Conservation (phyloP, 2,113 vertebrate genomes). For the Carassius auratus region DNA sequence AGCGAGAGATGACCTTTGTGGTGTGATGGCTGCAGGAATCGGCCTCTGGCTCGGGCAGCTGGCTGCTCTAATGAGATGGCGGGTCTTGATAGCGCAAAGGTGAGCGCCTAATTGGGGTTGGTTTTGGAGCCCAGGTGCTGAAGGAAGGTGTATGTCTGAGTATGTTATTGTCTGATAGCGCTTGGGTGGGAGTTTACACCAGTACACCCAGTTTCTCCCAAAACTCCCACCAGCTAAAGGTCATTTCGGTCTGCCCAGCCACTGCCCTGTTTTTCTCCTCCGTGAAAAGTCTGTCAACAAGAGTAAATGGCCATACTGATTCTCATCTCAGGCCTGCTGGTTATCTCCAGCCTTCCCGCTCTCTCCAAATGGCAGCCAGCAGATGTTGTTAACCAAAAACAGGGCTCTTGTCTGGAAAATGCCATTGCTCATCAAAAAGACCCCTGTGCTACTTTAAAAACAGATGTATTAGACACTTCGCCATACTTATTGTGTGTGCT, state of each 20-base stretch:
- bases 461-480: neutral
- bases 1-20: conserved; percentile 71
- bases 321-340: conserved; percentile 70
- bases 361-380: conserved; percentile 73
- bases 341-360: conserved; percentile 62
- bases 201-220: conserved; percentile 33
- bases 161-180: conserved; percentile 44
- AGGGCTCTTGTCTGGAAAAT: conserved; percentile 36
- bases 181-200: conserved; percentile 41
- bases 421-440: neutral
- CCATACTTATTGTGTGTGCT: neutral
- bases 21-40: conserved; percentile 58
- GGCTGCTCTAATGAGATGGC: conserved; percentile 76
- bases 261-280: conserved; percentile 39
- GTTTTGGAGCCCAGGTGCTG: conserved; percentile 69
- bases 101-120: conserved; percentile 66
- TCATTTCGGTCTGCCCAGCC: conserved; percentile 32
- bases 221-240: conserved; percentile 54
- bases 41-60: conserved; percentile 75
- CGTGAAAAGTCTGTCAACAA: conserved; percentile 57
- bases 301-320: conserved; percentile 74
- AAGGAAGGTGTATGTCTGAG: conserved; percentile 51
- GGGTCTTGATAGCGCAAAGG: conserved; percentile 73
- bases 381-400: conserved; percentile 71
- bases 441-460: conserved; percentile 1